Percentiles rank a stretch among this genome's conserved stretches.
phyloP scores from a whole-genome alignment of 2,797 vertebrate species.

The Hoplostethus atlanticus region DNA sequence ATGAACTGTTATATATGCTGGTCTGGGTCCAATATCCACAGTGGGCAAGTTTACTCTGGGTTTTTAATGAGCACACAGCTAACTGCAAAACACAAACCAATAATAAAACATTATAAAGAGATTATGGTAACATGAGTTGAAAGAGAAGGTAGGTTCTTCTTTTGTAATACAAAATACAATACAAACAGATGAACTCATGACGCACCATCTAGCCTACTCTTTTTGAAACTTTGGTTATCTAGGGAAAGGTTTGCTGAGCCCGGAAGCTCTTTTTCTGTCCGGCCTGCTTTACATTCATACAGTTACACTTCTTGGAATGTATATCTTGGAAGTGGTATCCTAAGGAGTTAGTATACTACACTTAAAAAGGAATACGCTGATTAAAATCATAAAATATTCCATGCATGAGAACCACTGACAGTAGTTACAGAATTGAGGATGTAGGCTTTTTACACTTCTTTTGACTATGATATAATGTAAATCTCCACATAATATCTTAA shows the following conservation, averaged over 20 bases:
- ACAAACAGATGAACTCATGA: not conserved
- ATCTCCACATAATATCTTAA: not conserved
- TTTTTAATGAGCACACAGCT: constrained; percentile 23
- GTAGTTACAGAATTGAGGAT: too few species aligned
- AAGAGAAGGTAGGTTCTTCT: not conserved
- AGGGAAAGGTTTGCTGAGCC: not conserved
- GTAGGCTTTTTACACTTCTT: not conserved
- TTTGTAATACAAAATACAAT: not conserved
- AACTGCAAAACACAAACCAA: constrained; percentile 13
- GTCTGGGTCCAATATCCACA: constrained; percentile 4
- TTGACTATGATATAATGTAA: not conserved
- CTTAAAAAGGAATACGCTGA: constrained; percentile 2
- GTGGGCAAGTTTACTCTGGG: not conserved
- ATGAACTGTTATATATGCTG: not conserved
- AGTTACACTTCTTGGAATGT: not conserved
- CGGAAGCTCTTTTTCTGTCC: not conserved
- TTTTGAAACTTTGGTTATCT: not conserved
- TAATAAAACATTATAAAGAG: not conserved
- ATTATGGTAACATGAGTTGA: not conserved
- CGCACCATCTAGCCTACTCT: constrained; percentile 3
- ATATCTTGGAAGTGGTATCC: not conserved
- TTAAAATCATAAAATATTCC: too few species aligned
- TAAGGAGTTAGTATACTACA: constrained; percentile 5
- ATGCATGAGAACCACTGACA: too few species aligned
- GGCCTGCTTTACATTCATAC: not conserved